Conservation (phyloP, 2,888 invertebrate species). For the Stenichneumon culpator region DNA sequence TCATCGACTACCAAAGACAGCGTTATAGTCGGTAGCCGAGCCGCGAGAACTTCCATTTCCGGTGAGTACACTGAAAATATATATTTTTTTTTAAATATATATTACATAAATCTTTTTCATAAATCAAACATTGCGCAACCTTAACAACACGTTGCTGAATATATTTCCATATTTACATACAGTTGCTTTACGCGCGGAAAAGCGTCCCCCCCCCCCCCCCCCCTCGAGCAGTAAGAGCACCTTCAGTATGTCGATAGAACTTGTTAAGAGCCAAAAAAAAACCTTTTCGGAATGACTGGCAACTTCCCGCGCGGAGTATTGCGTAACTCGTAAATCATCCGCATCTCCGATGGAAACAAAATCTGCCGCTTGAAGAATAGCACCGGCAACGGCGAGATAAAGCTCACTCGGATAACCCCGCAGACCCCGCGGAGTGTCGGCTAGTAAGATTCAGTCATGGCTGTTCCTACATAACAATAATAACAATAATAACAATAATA, state of each 20-base stretch:
- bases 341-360: conserved; percentile 21
- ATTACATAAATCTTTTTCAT: not conserved
- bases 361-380: not conserved
- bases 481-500: too few relatives aligned
- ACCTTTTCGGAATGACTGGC: not conserved
- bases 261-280: not conserved
- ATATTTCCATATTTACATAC: too few relatives aligned
- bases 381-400: conserved; percentile 3
- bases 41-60: conserved; percentile 45
- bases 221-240: not conserved
- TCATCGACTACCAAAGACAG: conserved; percentile 67
- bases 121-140: not conserved
- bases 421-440: conserved; percentile 7
- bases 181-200: too few relatives aligned
- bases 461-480: not conserved
- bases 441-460: not conserved
- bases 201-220: too few relatives aligned
- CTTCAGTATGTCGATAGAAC: not conserved
- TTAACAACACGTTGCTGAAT: too few relatives aligned
- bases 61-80: conserved; percentile 49
- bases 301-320: not conserved
- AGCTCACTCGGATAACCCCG: conserved; percentile 39
- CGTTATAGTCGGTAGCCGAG: conserved; percentile 62
- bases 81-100: not conserved
- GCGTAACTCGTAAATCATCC: conserved; percentile 15